Percentiles rank a stretch among this genome's conserved stretches.
Evolutionary conservation across 2,797 vertebrate species (phyloP).

Genomic region (Manis javanica): DNA sequence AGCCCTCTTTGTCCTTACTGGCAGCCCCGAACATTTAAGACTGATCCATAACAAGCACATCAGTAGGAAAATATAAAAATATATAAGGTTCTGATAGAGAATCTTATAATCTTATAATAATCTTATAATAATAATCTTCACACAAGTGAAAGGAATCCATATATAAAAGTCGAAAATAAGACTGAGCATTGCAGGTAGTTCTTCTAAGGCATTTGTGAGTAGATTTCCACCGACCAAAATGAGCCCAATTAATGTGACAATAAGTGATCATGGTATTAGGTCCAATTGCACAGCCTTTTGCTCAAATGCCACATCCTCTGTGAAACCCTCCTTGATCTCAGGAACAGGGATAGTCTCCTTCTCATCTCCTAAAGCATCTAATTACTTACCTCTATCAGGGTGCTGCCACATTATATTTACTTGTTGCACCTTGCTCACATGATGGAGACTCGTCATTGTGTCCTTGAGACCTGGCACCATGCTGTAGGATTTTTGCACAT

Average conservation of each 20-base stretch:
- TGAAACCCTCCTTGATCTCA: neutral
- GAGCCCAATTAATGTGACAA: neutral
- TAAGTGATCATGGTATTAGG: neutral
- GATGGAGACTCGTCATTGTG: neutral
- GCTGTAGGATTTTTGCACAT: neutral
- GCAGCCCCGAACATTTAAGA: neutral
- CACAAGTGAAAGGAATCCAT: neutral
- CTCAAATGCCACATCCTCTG: neutral
- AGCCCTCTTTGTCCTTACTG: neutral
- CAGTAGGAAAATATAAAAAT: slow-evolving; percentile 36
- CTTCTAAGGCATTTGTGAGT: neutral
- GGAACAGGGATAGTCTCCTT: neutral
- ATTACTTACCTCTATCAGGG: neutral
- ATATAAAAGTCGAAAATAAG: neutral
- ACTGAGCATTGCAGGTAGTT: neutral
- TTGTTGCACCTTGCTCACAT: neutral
- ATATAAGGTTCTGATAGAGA: neutral
- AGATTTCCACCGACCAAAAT: neutral
- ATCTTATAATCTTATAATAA: neutral
- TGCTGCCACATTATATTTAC: neutral
- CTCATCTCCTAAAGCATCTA: neutral
- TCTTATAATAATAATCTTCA: neutral
- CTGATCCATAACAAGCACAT: neutral
- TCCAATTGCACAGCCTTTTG: neutral
- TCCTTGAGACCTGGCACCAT: neutral